Conservation (phyloP, 2,888 invertebrate genomes). For the Alsophila aescularia region DNA sequence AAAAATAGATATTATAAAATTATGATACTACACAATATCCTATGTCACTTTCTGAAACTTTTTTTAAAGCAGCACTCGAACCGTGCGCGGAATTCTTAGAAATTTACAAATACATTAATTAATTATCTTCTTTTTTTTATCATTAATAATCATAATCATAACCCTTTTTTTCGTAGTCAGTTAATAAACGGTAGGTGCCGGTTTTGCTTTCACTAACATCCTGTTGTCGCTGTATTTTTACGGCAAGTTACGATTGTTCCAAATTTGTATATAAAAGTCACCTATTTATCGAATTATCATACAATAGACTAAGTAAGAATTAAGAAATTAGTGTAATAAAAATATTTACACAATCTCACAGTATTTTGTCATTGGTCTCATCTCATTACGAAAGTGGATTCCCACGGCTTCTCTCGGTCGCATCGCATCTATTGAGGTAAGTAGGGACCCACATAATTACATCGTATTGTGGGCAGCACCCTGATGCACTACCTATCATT, state of each 20-base stretch:
- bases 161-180: too few relatives aligned
- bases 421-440: slow-evolving; percentile 36
- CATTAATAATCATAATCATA: too few relatives aligned
- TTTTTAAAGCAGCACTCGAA: too few relatives aligned
- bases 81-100: too few relatives aligned
- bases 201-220: not conserved
- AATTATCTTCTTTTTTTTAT: too few relatives aligned
- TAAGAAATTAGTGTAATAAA: too few relatives aligned
- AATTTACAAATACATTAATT: too few relatives aligned
- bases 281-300: slow-evolving; percentile 3
- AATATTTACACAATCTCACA: slow-evolving; percentile 28
- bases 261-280: not conserved
- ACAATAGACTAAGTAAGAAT: slow-evolving; percentile 17
- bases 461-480: slow-evolving; percentile 59
- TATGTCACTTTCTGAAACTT: too few relatives aligned
- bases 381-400: slow-evolving; percentile 40
- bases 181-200: too few relatives aligned
- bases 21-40: too few relatives aligned
- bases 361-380: slow-evolving; percentile 30
- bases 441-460: slow-evolving; percentile 57
- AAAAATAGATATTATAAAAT: too few relatives aligned
- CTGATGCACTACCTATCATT: too few relatives aligned
- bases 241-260: not conserved
- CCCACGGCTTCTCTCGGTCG: slow-evolving; percentile 46
- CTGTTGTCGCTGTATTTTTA: not conserved